Evolutionary conservation across 2,888 invertebrate genomes (phyloP).

Genomic region (Cephus rjabovi): DNA sequence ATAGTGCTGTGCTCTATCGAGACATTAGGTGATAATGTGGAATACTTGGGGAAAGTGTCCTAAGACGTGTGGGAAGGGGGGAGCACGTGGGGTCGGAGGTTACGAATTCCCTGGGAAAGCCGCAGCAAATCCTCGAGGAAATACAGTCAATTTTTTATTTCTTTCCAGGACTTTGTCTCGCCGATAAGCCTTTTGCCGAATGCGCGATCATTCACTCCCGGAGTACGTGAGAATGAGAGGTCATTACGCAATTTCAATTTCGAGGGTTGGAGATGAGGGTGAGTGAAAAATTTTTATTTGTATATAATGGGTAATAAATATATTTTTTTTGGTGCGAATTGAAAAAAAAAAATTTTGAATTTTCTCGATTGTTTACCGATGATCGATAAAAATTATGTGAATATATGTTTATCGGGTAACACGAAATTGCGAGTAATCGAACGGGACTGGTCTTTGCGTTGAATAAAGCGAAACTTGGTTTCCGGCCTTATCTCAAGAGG

Average conservation of each 20-base stretch:
- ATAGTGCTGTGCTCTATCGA: not conserved
- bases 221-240: not conserved
- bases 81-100: not conserved
- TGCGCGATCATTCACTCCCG: not conserved
- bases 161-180: not conserved
- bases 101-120: conserved; percentile 12
- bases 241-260: not conserved
- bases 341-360: not conserved
- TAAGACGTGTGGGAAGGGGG: not conserved
- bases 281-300: not conserved
- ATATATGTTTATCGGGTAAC: not conserved
- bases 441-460: too few species aligned
- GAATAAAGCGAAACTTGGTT: not conserved
- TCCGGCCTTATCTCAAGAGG: not conserved
- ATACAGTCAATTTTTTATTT: conserved; percentile 15
- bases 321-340: not conserved
- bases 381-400: too few species aligned
- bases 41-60: conserved; percentile 2
- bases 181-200: not conserved
- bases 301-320: not conserved
- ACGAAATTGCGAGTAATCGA: not conserved
- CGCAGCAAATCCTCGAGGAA: conserved; percentile 13
- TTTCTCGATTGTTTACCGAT: too few species aligned
- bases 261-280: not conserved
- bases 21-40: not conserved